Percentiles rank a stretch among this genome's conserved stretches.
Evolutionary conservation across 2,113 vertebrate genomes (phyloP).

Genomic region (Cheirogaleus medius): DNA sequence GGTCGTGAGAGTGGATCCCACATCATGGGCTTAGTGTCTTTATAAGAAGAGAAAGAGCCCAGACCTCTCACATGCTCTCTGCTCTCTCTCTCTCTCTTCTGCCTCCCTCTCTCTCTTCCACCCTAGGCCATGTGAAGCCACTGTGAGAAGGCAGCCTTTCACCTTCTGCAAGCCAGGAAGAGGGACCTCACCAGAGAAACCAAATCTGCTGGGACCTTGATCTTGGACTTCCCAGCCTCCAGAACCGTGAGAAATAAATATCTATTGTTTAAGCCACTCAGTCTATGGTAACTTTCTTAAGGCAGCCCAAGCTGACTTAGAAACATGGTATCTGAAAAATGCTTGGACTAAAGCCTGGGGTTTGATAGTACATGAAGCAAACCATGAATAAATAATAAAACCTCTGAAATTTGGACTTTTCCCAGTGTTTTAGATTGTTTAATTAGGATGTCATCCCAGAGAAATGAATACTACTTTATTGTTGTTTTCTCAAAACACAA

Average conservation of each 20-base stretch:
- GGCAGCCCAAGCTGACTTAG: not conserved
- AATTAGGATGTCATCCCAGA: conserved; percentile 4
- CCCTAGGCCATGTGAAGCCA: not conserved
- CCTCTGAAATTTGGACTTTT: not conserved
- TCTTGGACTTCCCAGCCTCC: not conserved
- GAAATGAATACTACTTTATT: not conserved
- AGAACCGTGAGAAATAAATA: not conserved
- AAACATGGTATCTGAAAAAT: not conserved
- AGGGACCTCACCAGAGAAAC: not conserved
- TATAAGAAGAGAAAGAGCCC: not conserved
- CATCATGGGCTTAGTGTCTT: too few species aligned
- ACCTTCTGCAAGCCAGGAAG: not conserved
- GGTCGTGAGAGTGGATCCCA: not conserved
- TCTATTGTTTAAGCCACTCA: not conserved
- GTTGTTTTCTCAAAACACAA: conserved; percentile 19
- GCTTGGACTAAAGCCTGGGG: not conserved
- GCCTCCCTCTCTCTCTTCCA: too few species aligned
- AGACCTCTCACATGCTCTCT: not conserved
- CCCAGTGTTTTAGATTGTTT: not conserved
- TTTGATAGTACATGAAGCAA: conserved; percentile 5
- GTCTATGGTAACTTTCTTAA: not conserved
- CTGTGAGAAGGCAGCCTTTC: not conserved
- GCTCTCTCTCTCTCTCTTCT: not conserved
- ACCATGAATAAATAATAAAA: not conserved
- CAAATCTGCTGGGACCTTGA: not conserved